Evolutionary conservation across 2,888 invertebrate species (phyloP), one percentile per base, ranked within the genome.

Genomic region (Pyralis farinalis): DNA sequence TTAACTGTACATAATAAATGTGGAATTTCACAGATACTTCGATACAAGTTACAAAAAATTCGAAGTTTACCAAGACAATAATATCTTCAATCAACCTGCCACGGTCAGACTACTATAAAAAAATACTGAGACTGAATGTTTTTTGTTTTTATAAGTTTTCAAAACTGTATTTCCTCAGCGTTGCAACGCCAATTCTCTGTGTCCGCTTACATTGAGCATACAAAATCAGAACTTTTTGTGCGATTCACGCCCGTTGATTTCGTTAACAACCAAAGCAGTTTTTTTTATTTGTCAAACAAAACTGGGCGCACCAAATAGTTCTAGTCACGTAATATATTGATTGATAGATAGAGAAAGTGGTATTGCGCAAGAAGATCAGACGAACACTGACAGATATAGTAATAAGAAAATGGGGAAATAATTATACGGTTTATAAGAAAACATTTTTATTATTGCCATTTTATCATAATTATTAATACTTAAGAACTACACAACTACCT

Each of bases 321-420:
- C 53, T 41, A 36, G 60, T 84, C 82, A 82, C 85, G 84, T 86
- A 86, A 84, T 71, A 60, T 65, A 80, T 77, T 65, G 68, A 49
- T 55, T 51, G 71, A 71, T 49, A 74, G 81, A 62, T 49, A 74
- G 81, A 62, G 83, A 86, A 85, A 87, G 83, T 80, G 48, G 46
- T 49, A 62, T 78, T 81, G 61, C 66, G 68, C 59, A 79, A 83
- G 42, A 44, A 22, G 35, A 42, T 37, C 16, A 16, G 37, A 27
- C 16, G 16, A 11, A 7, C n/a, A 8, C 27, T 11, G 11, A 16
- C 2, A 2, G 16, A 16, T 4, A 16, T 16, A 16, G 16, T 16
- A 4, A 16, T 16, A 16, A 2, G 16, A 16, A 16, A 16, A 16
- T 16, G 4, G 3, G 25, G 25, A 25, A 8, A 20, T 11, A 0